phyloP scores from a whole-genome alignment of 2,888 invertebrate species.

The Athalia cordata region DNA sequence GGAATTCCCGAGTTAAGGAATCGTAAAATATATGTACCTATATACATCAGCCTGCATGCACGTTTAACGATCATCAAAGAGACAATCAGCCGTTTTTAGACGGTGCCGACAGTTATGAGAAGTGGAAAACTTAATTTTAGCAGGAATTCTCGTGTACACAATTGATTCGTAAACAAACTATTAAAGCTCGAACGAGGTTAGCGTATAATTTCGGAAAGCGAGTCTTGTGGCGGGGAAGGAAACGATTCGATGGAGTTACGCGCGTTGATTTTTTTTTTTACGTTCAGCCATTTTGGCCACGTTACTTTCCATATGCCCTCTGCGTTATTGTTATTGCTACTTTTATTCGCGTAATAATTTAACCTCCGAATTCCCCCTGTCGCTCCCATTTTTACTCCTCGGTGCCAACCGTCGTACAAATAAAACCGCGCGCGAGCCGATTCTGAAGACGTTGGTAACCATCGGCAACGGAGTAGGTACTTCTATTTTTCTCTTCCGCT shows the following conservation, averaged over 20 bases:
- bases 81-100: constrained; percentile 36
- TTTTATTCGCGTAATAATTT: constrained; percentile 30
- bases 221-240: too few relatives aligned
- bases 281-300: too few relatives aligned
- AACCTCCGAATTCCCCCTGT: neutral
- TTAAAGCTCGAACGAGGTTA: too few relatives aligned
- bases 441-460: constrained; percentile 2
- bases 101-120: constrained; percentile 29
- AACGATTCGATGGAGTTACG: too few relatives aligned
- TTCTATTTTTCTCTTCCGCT: constrained; percentile 26
- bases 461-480: neutral
- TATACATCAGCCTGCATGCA: constrained; percentile 14
- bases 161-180: neutral
- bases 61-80: constrained; percentile 24
- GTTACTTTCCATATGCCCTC: too few relatives aligned
- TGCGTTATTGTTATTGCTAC: constrained; percentile 26
- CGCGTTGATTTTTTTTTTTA: too few relatives aligned
- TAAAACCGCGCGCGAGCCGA: neutral
- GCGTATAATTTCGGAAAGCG: too few relatives aligned
- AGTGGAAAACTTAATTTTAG: constrained; percentile 31
- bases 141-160: neutral
- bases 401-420: neutral
- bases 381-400: neutral
- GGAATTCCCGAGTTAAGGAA: constrained; percentile 35
- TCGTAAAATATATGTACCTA: constrained; percentile 16